Conservation (phyloP, 2,888 invertebrate species). For the Caenorhabditis uteleia region DNA sequence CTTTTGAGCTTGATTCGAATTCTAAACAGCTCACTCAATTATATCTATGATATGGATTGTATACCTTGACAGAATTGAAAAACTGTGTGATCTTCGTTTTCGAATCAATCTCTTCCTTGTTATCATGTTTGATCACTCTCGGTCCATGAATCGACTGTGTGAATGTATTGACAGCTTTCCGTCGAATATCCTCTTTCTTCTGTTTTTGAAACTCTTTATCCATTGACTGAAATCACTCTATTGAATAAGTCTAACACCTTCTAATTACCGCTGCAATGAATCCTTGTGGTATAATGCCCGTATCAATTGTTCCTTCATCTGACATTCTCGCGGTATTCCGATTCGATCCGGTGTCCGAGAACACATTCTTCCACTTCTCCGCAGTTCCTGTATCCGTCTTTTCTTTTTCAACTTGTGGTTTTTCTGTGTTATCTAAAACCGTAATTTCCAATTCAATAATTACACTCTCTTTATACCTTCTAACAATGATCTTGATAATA, state of each 20-base stretch:
- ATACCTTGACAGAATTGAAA: too few relatives aligned
- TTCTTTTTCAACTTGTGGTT: too few relatives aligned
- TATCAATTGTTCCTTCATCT: too few relatives aligned
- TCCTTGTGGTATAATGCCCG: neutral
- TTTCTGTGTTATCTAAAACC: too few relatives aligned
- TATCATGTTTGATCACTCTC: neutral
- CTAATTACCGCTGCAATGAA: neutral
- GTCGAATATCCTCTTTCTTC: neutral
- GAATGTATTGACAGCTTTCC: too few relatives aligned
- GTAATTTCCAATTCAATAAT: too few relatives aligned
- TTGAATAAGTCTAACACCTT: neutral
- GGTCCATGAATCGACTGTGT: constrained; percentile 33
- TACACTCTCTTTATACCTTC: too few relatives aligned
- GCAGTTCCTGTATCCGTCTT: too few relatives aligned
- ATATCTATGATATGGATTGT: neutral
- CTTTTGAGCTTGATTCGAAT: neutral
- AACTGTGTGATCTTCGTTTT: neutral
- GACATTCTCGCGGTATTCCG: neutral
- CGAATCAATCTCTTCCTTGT: neutral
- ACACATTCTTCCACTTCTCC: neutral
- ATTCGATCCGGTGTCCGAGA: neutral
- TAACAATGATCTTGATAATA: too few relatives aligned
- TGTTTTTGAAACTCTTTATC: neutral
- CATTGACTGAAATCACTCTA: too few relatives aligned
- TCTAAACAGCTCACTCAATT: too few relatives aligned